Conservation (phyloP, 2,113 vertebrate species). For the Anthoscopus minutus region DNA sequence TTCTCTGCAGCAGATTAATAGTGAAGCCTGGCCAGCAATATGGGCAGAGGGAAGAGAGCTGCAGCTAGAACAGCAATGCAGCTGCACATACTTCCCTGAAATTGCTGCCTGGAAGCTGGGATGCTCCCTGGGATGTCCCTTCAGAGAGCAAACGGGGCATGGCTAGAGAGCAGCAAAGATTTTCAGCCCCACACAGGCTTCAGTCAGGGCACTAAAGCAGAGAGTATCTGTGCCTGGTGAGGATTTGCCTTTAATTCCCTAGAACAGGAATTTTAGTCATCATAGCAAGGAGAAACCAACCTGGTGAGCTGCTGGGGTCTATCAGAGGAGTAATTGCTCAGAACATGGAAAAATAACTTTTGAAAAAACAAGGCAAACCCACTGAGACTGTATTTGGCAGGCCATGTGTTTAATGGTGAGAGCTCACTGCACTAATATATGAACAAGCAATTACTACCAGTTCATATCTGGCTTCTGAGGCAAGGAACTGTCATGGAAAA, state of each 20-base stretch:
- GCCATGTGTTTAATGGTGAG: not conserved
- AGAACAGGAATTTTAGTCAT: not conserved
- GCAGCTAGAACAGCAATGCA: not conserved
- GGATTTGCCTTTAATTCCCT: not conserved
- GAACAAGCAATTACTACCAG: not conserved
- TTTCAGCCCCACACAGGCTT: not conserved
- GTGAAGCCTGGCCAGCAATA: not conserved
- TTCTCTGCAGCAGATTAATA: not conserved
- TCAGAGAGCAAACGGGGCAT: not conserved
- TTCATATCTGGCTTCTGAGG: not conserved
- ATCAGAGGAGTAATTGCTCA: not conserved
- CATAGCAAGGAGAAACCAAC: not conserved
- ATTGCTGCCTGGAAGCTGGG: not conserved
- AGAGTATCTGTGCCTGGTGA: not conserved
- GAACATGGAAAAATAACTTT: not conserved
- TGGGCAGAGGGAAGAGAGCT: not conserved
- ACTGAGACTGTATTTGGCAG: not conserved
- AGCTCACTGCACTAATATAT: not conserved
- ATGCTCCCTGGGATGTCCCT: not conserved
- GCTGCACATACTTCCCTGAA: not conserved
- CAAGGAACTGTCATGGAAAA: not conserved
- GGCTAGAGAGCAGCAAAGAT: not conserved
- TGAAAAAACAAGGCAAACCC: not conserved
- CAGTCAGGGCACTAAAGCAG: not conserved
- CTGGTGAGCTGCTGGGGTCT: not conserved